These are phyloP conservation scores for Psittacula cyanocephala DNA, from an alignment of 2,113 vertebrate genomes.

Conservation along the genomic window DNA sequence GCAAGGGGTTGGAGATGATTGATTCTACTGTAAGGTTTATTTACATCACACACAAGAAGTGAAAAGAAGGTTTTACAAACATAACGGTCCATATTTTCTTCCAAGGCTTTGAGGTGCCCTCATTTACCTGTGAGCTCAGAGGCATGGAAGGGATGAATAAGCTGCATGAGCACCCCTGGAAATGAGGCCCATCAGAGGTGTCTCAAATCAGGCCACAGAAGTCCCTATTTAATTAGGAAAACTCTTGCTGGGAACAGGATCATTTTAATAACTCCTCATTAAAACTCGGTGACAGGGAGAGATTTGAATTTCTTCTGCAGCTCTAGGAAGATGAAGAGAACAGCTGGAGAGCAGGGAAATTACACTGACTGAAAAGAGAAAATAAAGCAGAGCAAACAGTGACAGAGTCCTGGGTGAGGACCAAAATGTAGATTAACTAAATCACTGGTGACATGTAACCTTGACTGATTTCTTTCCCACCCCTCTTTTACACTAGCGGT, in stretches of 20 bases:
- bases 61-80: background rate
- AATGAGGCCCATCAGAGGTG: background rate
- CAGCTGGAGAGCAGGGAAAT: conserved; percentile 35
- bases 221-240: conserved; percentile 1
- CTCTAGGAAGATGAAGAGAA: conserved; percentile 19
- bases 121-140: background rate
- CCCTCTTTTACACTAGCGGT: background rate
- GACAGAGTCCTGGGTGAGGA: background rate
- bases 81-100: background rate
- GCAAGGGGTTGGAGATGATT: background rate
- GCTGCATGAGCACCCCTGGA: background rate
- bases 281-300: conserved; percentile 1
- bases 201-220: background rate
- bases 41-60: background rate
- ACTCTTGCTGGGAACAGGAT: conserved; percentile 8
- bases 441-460: background rate
- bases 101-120: background rate
- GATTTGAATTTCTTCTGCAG: background rate
- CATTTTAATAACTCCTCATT: conserved; percentile 44
- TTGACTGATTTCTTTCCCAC: background rate
- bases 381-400: background rate
- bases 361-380: background rate
- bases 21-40: background rate
- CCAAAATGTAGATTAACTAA: conserved; percentile 4
- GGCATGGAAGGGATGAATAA: background rate